These are phyloP conservation scores for Heliothis virescens DNA, from an alignment of 1,140 invertebrate species.

Conservation along the genomic window DNA sequence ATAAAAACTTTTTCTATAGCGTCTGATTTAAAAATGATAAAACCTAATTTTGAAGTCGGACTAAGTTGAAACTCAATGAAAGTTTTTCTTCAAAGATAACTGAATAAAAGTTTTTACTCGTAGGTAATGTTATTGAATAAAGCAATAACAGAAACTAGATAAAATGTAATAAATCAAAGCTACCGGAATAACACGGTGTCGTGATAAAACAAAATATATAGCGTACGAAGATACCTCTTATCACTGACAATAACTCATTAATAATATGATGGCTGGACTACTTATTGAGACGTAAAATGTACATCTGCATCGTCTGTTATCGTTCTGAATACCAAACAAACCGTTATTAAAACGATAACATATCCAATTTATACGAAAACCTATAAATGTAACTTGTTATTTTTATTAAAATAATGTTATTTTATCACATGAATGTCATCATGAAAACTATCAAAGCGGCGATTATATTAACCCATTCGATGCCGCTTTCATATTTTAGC, in stretches of 20 bases:
- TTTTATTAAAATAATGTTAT: conserved; percentile 17
- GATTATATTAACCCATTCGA: conserved; percentile 6
- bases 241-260: conserved; percentile 53
- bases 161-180: conserved; percentile 55
- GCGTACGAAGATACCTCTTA: conserved; percentile 41
- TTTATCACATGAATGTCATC: background rate
- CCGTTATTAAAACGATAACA: conserved; percentile 40
- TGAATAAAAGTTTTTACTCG: background rate
- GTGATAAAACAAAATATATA: conserved; percentile 39
- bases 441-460: conserved; percentile 3
- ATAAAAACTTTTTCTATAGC: conserved; percentile 11
- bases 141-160: background rate
- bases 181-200: background rate
- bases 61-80: conserved; percentile 2
- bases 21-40: conserved; percentile 9
- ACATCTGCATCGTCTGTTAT: conserved; percentile 44
- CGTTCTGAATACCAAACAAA: conserved; percentile 39
- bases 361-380: conserved; percentile 1
- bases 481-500: background rate
- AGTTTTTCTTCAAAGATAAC: conserved; percentile 1
- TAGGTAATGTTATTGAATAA: too few species aligned
- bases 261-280: conserved; percentile 50
- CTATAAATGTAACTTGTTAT: conserved; percentile 3
- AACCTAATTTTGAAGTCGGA: background rate
- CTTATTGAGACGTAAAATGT: conserved; percentile 46